phyloP scores from a whole-genome alignment of 2,888 invertebrate species.

The Patella depressa region DNA sequence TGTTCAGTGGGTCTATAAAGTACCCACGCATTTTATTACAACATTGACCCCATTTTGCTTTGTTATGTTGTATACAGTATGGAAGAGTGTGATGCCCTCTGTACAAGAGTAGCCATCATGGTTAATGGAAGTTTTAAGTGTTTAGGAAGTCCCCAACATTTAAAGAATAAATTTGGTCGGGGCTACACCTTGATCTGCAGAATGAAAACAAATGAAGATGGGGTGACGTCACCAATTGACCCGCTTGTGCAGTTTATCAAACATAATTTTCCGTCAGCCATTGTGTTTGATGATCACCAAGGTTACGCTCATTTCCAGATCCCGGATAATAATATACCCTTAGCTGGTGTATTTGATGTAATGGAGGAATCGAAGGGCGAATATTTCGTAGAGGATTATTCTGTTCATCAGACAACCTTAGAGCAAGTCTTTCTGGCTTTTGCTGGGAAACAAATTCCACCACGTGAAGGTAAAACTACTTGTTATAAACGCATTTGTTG shows the following conservation, averaged over 20 bases:
- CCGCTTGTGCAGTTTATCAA: constrained; percentile 71
- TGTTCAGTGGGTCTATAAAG: too few relatives aligned
- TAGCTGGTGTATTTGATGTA: constrained; percentile 66
- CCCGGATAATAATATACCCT: constrained; percentile 59
- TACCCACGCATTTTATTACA: too few relatives aligned
- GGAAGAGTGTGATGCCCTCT: constrained; percentile 72
- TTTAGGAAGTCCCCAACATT: constrained; percentile 71
- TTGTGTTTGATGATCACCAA: constrained; percentile 81
- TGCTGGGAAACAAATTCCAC: constrained; percentile 58
- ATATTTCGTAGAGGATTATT: constrained; percentile 66
- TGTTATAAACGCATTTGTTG: constrained; percentile 21
- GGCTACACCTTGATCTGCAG: constrained; percentile 79
- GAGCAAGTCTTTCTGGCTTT: constrained; percentile 73
- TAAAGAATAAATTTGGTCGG: constrained; percentile 75
- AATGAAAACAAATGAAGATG: constrained; percentile 34
- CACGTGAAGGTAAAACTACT: constrained; percentile 34
- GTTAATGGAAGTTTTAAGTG: constrained; percentile 72
- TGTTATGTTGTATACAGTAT: constrained; percentile 55
- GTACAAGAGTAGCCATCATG: constrained; percentile 71
- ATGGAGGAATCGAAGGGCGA: constrained; percentile 64
- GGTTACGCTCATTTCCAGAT: constrained; percentile 67
- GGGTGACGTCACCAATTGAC: constrained; percentile 46
- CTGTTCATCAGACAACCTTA: constrained; percentile 70
- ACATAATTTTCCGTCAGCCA: constrained; percentile 75
- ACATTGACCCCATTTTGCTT: too few relatives aligned